Conservation (phyloP, 1,140 invertebrate species). For the Odontomachus brunneus region DNA sequence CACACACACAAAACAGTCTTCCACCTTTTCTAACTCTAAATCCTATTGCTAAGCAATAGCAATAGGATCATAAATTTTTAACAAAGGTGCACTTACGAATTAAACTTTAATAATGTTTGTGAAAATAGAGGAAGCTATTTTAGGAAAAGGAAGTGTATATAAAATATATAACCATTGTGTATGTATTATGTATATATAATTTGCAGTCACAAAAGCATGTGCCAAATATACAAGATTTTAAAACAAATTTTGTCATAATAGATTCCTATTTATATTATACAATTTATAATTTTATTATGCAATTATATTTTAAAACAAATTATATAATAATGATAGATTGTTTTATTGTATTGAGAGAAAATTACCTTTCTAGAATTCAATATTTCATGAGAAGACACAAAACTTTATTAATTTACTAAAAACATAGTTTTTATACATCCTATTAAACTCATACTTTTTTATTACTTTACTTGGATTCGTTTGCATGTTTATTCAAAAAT, state of each 20-base stretch:
- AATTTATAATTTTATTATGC: slow-evolving; percentile 5
- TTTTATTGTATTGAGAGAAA: not conserved
- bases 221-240: slow-evolving; percentile 18
- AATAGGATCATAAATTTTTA: too few species aligned
- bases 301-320: not conserved
- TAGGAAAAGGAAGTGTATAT: too few species aligned
- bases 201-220: too few species aligned
- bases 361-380: not conserved
- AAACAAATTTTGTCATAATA: not conserved
- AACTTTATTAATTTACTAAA: not conserved
- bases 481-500: slow-evolving; percentile 84
- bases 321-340: not conserved
- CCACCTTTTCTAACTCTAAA: too few species aligned
- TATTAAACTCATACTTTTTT: not conserved
- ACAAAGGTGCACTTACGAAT: too few species aligned
- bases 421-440: not conserved
- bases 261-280: not conserved
- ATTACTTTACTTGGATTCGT: slow-evolving; percentile 1
- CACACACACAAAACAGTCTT: too few species aligned
- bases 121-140: too few species aligned
- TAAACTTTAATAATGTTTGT: too few species aligned
- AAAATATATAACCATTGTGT: too few species aligned
- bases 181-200: too few species aligned
- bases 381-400: not conserved
- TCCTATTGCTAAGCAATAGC: too few species aligned